These are phyloP conservation scores for Morpho deidamia DNA, from an alignment of 2,888 invertebrate genomes.

Conservation along the genomic window DNA sequence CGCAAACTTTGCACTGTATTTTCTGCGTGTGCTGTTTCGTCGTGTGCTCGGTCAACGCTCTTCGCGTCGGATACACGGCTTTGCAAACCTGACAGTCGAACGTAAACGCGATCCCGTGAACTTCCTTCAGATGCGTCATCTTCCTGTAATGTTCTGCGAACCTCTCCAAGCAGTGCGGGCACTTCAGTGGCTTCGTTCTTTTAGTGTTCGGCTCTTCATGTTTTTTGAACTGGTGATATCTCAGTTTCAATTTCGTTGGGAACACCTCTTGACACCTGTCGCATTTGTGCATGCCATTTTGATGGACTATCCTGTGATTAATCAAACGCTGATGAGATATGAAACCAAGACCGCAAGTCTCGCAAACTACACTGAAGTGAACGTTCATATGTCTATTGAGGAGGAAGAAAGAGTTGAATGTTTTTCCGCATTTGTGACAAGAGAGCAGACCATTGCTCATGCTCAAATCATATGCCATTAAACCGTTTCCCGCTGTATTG, in stretches of 20 bases:
- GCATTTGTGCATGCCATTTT: slow-evolving; percentile 59
- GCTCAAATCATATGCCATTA: slow-evolving; percentile 62
- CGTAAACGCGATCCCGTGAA: slow-evolving; percentile 58
- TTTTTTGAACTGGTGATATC: slow-evolving; percentile 60
- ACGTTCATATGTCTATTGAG: slow-evolving; percentile 68
- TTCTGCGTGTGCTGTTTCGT: slow-evolving; percentile 62
- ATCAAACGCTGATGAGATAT: slow-evolving; percentile 63
- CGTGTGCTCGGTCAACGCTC: slow-evolving; percentile 64
- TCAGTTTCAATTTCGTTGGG: slow-evolving; percentile 56
- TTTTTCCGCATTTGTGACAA: slow-evolving; percentile 59
- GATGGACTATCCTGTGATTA: slow-evolving; percentile 61
- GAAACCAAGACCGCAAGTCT: slow-evolving; percentile 65
- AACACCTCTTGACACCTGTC: slow-evolving; percentile 59
- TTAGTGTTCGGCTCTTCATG: slow-evolving; percentile 57
- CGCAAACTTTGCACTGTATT: slow-evolving; percentile 61
- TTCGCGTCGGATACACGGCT: slow-evolving; percentile 49
- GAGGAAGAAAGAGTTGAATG: slow-evolving; percentile 62
- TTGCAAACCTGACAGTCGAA: slow-evolving; percentile 62
- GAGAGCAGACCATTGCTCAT: slow-evolving; percentile 47
- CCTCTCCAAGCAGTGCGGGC: slow-evolving; percentile 63
- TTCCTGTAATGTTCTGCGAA: slow-evolving; percentile 66
- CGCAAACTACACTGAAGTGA: slow-evolving; percentile 66
- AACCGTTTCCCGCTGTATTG: slow-evolving; percentile 60
- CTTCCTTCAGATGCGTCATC: slow-evolving; percentile 64
- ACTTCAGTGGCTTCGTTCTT: slow-evolving; percentile 60